Evolutionary conservation across 2,113 vertebrate species (phyloP).

Genomic region (Sturnira hondurensis): DNA sequence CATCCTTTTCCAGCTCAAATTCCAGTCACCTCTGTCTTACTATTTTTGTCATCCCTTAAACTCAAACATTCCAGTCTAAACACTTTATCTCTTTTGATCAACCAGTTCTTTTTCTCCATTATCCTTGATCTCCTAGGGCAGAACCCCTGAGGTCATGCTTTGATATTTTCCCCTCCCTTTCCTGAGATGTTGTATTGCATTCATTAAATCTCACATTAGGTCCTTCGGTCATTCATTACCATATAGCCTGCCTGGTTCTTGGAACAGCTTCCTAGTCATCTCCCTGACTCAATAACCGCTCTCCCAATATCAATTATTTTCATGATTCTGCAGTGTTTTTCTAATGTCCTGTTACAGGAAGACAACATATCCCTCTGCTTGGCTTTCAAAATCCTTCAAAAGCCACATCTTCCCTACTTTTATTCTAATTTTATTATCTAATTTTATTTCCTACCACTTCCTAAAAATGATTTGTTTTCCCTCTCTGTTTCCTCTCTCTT

Average conservation of each 20-base stretch:
- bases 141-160: not conserved
- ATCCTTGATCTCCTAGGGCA: not conserved
- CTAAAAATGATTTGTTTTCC: not conserved
- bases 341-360: not conserved
- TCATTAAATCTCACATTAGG: not conserved
- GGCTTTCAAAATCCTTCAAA: not conserved
- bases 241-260: not conserved
- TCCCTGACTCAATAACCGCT: not conserved
- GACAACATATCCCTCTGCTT: not conserved
- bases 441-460: not conserved
- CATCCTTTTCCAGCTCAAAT: not conserved
- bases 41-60: not conserved
- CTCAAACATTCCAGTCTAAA: not conserved
- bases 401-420: not conserved
- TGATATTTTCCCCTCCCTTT: not conserved
- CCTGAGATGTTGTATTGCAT: not conserved
- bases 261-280: not conserved
- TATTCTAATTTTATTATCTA: not conserved
- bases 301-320: not conserved
- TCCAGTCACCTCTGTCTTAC: not conserved
- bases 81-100: not conserved
- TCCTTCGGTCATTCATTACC: not conserved
- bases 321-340: not conserved
- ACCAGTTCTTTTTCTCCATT: not conserved
- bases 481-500: not conserved